phyloP scores from a whole-genome alignment of 2,888 invertebrate genomes.

The Bugulina stolonifera region DNA sequence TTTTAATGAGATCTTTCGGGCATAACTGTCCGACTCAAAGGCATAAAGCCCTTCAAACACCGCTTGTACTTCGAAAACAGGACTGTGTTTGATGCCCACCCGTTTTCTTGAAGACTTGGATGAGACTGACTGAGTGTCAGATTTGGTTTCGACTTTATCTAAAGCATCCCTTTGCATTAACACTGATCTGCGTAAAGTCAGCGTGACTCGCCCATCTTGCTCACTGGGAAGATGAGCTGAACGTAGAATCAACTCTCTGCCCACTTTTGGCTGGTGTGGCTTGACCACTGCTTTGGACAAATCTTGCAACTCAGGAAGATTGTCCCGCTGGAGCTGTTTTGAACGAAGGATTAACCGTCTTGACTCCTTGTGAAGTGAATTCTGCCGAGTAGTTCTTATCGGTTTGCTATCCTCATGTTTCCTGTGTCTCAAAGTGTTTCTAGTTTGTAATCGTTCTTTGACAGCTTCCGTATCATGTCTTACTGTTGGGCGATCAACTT shows the following conservation, averaged over 20 bases:
- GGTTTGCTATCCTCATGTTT: neutral
- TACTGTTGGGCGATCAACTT: neutral
- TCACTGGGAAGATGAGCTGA: conserved; percentile 19
- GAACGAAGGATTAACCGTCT: neutral
- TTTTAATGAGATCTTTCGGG: neutral
- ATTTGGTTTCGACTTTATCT: neutral
- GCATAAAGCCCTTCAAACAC: neutral
- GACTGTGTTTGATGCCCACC: neutral
- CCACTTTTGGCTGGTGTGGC: neutral
- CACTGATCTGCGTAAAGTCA: neutral
- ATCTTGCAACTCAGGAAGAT: no score
- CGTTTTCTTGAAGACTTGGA: conserved; percentile 9
- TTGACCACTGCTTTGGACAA: no score
- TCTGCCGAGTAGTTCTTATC: neutral
- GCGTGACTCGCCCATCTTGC: conserved; percentile 5
- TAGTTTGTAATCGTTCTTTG: neutral
- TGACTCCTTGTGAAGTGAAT: neutral
- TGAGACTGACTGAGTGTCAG: conserved; percentile 1
- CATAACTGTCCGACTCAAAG: conserved; percentile 14
- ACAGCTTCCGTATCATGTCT: no score
- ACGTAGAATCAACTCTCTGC: neutral
- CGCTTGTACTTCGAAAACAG: neutral
- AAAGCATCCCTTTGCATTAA: neutral
- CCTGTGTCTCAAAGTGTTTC: neutral
- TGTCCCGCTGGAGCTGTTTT: neutral